A percentile compares a stretch with the other conserved stretches of the same genome.
Evolutionary conservation across 1,140 invertebrate species (phyloP).

Genomic region (Danaus melanippus): DNA sequence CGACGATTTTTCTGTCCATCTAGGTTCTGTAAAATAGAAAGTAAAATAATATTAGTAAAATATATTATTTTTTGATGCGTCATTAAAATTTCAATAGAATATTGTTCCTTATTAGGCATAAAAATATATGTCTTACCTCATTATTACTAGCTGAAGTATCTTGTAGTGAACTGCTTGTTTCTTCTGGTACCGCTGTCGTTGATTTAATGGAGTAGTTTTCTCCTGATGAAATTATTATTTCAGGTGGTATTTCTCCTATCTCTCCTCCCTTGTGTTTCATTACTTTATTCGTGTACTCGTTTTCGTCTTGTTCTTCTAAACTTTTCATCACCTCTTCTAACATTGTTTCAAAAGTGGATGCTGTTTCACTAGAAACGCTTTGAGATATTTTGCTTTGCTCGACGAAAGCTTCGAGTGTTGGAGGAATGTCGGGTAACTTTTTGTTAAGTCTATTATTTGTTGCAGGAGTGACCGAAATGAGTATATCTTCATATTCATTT

Average conservation of each 20-base stretch:
- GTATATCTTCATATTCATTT: conserved; percentile 64
- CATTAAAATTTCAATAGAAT: not conserved
- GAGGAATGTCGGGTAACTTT: conserved; percentile 61
- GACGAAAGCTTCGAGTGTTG: conserved; percentile 59
- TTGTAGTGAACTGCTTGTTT: conserved; percentile 29
- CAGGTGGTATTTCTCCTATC: conserved; percentile 68
- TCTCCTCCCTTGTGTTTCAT: conserved; percentile 71
- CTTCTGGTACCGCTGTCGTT: conserved; percentile 30
- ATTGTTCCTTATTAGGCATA: not conserved
- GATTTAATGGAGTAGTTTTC: conserved; percentile 38
- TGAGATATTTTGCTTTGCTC: conserved; percentile 59
- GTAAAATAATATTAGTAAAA: too few relatives aligned
- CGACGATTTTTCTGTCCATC: conserved; percentile 56
- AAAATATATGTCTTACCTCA: conserved; percentile 37
- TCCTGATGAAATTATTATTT: conserved; percentile 52
- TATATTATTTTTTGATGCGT: too few relatives aligned
- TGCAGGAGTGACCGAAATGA: conserved; percentile 63
- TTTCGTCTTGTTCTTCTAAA: conserved; percentile 69
- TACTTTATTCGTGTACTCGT: conserved; percentile 63
- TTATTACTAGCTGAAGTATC: conserved; percentile 27
- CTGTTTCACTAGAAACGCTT: conserved; percentile 40
- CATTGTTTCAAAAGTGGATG: conserved; percentile 69
- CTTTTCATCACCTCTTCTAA: conserved; percentile 71
- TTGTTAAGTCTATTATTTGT: conserved; percentile 51
- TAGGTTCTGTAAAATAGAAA: conserved; percentile 40